Conservation (phyloP, 2,888 invertebrate genomes). For the Melangyna quadrimaculata region DNA sequence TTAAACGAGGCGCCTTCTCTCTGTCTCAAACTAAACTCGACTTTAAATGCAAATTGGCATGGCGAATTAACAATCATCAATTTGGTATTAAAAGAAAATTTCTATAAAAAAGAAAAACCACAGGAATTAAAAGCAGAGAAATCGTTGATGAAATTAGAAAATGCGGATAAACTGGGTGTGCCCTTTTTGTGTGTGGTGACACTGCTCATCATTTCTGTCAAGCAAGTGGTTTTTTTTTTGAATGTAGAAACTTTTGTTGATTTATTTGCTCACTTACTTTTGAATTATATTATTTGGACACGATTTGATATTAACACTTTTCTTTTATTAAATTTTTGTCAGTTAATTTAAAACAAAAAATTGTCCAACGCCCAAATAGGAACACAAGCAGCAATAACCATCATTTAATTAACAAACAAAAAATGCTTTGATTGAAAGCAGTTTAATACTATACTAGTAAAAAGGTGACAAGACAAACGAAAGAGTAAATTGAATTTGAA, state of each 20-base stretch:
- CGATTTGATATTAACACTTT: not conserved
- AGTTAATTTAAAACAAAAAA: not conserved
- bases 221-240: not conserved
- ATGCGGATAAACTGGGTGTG: constrained; percentile 59
- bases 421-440: not conserved
- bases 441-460: not conserved
- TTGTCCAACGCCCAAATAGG: constrained; percentile 14
- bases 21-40: not conserved
- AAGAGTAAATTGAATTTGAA: not conserved
- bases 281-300: not conserved
- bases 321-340: not conserved
- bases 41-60: constrained; percentile 46
- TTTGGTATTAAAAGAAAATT: not conserved
- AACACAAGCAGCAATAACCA: not conserved
- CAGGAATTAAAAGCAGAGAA: constrained; percentile 30
- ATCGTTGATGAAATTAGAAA: constrained; percentile 23
- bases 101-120: constrained; percentile 10
- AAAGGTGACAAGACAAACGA: not conserved
- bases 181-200: constrained; percentile 16
- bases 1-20: not conserved
- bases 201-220: not conserved
- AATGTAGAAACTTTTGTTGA: not conserved
- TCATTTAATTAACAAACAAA: not conserved
- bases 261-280: not conserved
- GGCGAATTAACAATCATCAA: not conserved